Percentiles rank a stretch among this genome's conserved stretches.
These are phyloP conservation scores for Panzeria rudis DNA, from an alignment of 2,888 invertebrate species.

Conservation along the genomic window DNA sequence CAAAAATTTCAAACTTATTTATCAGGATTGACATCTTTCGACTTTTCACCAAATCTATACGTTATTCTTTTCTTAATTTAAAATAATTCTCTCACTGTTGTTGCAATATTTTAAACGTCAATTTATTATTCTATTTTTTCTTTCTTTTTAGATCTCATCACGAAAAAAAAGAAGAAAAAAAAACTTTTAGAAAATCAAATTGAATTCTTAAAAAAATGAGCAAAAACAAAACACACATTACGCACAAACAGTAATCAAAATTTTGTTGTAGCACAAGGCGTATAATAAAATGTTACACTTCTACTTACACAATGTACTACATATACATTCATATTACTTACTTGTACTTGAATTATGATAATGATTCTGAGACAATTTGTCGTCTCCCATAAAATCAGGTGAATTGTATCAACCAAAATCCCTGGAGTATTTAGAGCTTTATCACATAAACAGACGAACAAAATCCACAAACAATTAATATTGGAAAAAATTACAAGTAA, in stretches of 20 bases:
- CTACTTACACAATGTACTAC: conserved; percentile 30
- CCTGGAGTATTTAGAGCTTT: conserved; percentile 55
- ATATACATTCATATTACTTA: conserved; percentile 27
- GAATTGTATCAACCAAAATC: conserved; percentile 53
- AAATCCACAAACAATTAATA: conserved; percentile 60
- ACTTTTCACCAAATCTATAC: conserved; percentile 2
- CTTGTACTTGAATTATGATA: conserved; percentile 43
- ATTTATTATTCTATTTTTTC: conserved; percentile 34
- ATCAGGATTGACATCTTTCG: background rate
- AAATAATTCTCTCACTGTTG: conserved; percentile 15
- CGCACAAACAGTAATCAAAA: background rate
- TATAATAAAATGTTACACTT: conserved; percentile 30
- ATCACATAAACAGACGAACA: conserved; percentile 41
- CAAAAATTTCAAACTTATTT: conserved; percentile 4
- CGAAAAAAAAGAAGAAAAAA: background rate
- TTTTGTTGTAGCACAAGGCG: conserved; percentile 5
- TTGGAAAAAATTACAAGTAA: conserved; percentile 13
- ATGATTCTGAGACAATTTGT: conserved; percentile 52
- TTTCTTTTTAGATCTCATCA: background rate
- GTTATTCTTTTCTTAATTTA: conserved; percentile 26
- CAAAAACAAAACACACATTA: background rate
- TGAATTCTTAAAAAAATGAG: background rate
- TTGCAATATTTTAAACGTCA: conserved; percentile 12
- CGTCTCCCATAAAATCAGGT: conserved; percentile 55
- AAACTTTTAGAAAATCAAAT: conserved; percentile 5